Conservation (phyloP, 1,140 invertebrate genomes). For the Drosophila sp. region DNA sequence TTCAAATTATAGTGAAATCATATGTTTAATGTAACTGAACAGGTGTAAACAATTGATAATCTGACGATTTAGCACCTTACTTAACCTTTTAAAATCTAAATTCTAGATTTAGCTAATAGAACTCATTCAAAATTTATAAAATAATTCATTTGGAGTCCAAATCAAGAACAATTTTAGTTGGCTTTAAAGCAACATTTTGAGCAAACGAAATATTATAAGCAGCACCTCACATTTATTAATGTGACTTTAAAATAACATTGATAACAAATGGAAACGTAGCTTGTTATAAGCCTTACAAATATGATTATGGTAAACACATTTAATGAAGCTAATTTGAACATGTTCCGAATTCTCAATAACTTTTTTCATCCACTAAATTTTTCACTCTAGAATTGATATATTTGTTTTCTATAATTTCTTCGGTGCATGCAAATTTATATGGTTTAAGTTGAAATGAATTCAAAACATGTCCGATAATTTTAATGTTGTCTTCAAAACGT, state of each 20-base stretch:
- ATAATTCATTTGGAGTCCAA: too few species aligned
- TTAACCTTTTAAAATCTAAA: neutral
- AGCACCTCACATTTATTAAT: neutral
- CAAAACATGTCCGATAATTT: slow-evolving; percentile 16
- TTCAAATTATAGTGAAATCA: too few species aligned
- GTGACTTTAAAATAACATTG: neutral
- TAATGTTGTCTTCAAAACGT: slow-evolving; percentile 37
- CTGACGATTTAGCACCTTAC: neutral
- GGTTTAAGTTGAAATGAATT: neutral
- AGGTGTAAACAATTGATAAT: neutral
- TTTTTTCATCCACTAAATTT: neutral
- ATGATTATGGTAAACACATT: slow-evolving; percentile 2
- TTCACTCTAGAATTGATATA: neutral
- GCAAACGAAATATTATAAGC: neutral
- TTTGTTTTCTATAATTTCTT: neutral
- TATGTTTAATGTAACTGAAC: too few species aligned
- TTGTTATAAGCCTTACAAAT: neutral
- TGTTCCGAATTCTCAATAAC: neutral
- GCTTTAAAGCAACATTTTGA: neutral
- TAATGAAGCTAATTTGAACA: slow-evolving; percentile 32
- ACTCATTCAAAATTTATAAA: too few species aligned
- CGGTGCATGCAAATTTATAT: slow-evolving; percentile 4
- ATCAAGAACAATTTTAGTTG: neutral
- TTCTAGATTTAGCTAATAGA: too few species aligned
- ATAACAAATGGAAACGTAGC: slow-evolving; percentile 7